Base-by-base conservation (phyloP, 2,113 vertebrate species). In the Amazona vittata region DNA sequence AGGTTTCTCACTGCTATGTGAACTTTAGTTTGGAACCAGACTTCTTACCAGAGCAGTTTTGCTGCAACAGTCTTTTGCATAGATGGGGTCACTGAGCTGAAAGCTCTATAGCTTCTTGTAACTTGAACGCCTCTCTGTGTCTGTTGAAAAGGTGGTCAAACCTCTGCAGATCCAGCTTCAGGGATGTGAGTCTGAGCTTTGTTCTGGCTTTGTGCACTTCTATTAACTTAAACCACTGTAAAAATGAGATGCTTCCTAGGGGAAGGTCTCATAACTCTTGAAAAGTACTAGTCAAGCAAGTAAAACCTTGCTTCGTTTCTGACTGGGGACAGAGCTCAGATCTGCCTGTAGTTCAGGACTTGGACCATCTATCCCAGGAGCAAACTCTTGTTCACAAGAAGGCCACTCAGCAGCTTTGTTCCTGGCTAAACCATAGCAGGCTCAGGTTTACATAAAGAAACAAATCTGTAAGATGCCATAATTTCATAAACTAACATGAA, bases 71-170 rank as follows among this genome's bases (percentile, higher is more conserved):
- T 4, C 12, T 90, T 92, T 77, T 52, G 31, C 18, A 29, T 22
- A 65, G 57, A 33, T 0, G 12, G 21, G 17, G 12, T 80, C 21
- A 70, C 10, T 0, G 1, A 91, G 10, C 50, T 76, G 26, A 76
- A 83, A 90, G 3, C 11, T 62, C 37, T 41, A 5, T 10, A 28
- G 15, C 35, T 33, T 64, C 19, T 70, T 73, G 33, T 1, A 4
- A 52, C 39, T 3, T 60, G 52, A 76, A 73, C 0, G 0, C 1
- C 39, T 29, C 43, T 84, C 28, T n/a, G 10, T 67, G 70, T 50
- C 41, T 4, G 25, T 6, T 28, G 47, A n/a, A 63, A 78, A 16
- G 15, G 14, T 63, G 8, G 69, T 6, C 7, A 73, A 93, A 18
- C 3, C 21, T 43, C 44, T 65, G 33, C 49, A 80, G 26, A 83